phyloP scores from a whole-genome alignment of 2,797 vertebrate genomes.

The Carduelis carduelis region DNA sequence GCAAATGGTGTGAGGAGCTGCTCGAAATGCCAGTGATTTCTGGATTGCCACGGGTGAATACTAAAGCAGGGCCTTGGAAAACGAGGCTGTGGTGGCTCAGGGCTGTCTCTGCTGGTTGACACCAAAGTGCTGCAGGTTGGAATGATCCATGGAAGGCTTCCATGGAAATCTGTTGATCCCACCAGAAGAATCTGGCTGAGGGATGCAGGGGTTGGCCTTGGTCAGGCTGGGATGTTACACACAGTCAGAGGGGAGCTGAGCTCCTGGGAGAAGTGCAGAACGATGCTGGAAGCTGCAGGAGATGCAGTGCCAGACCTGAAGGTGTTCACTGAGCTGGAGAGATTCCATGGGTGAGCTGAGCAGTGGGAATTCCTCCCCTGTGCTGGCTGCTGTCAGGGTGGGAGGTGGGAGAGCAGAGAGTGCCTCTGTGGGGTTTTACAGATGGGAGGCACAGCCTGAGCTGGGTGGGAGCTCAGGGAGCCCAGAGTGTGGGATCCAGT shows the following conservation, averaged over 20 bases:
- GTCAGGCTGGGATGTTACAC: background rate
- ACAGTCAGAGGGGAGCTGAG: background rate
- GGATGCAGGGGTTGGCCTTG: background rate
- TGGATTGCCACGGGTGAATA: background rate
- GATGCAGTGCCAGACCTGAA: fast-evolving
- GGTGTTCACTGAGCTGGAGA: fast-evolving
- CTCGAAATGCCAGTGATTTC: background rate
- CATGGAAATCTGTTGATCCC: background rate
- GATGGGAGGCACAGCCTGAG: background rate
- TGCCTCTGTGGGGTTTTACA: fast-evolving
- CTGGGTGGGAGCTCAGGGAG: background rate
- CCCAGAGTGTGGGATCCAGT: background rate
- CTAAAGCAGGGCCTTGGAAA: background rate
- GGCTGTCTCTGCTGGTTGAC: background rate
- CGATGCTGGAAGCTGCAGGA: background rate
- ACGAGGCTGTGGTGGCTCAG: background rate
- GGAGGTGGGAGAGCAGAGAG: background rate
- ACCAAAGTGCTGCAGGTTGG: background rate
- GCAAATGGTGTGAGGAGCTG: background rate
- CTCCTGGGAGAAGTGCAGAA: background rate
- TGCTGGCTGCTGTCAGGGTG: background rate
- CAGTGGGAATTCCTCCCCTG: background rate
- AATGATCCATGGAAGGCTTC: fast-evolving
- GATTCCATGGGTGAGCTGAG: background rate
- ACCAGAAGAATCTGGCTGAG: background rate